Base-by-base conservation (phyloP, 2,113 vertebrate genomes). In the Urocolius indicus region DNA sequence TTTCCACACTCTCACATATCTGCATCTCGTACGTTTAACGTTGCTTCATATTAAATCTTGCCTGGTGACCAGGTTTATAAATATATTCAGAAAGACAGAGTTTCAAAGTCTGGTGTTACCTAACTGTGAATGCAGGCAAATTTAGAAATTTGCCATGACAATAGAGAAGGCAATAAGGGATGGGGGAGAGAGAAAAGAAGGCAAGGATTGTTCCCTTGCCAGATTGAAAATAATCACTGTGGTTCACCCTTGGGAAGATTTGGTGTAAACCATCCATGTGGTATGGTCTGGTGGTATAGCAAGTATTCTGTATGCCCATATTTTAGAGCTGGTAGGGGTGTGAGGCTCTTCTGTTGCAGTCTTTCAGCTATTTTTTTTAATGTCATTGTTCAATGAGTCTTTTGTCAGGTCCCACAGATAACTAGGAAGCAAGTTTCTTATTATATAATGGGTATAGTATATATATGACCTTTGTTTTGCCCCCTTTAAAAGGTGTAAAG, bases 131-230 rank as follows among this genome's bases (percentile, higher is more conserved):
- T 34, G 29, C 34, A 89, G 82, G 34, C 63, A 84, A 84, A 90
- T 92, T 66, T 95, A 92, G 92, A 93, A 68, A 36, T 94, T 91
- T 95, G 49, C 74, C 81, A 68, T 95, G 92, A 95, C 92, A 94
- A 89, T 92, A 86, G 79, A 72, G 49, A 72, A 88, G 38, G 32
- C 51, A 75, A 41, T 69, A 36, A 78, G 38, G 58, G 48, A 66
- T 49, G 71, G 17, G 76, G 51, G 41, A 19, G 61, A 58, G 43
- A 80, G 58, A 52, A 65, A 88, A 92, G 55, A 46, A 38, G 16
- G 30, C 68, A 69, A 66, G 80, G 87, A 85, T 62, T 6, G 5
- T 81, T 89, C 19, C 6, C 36, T 17, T 66, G 5, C 21, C 72
- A 93, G 63, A 36, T 26, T 58, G 79, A 77, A 85, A 73, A 58